Conservation (phyloP, 2,797 vertebrate genomes). For the Nannoperca australis region DNA sequence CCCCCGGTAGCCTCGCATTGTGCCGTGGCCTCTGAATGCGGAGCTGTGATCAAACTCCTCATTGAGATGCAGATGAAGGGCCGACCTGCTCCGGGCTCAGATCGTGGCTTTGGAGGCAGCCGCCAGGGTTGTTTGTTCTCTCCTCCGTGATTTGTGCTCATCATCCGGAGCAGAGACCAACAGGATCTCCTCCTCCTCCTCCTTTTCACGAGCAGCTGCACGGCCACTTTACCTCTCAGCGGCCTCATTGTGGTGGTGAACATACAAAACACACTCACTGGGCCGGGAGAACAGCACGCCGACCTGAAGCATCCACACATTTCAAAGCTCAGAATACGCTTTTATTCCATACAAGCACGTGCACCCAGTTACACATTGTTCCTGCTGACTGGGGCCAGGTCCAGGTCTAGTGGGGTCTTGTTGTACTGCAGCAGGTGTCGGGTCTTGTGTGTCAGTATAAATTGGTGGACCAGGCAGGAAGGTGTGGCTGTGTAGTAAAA, state of each 20-base stretch:
- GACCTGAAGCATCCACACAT: neutral
- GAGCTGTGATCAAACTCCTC: slow-evolving; percentile 66
- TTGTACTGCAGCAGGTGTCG: neutral
- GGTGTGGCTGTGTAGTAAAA: too few species aligned
- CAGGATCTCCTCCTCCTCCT: slow-evolving; percentile 46
- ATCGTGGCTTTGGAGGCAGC: slow-evolving; percentile 48
- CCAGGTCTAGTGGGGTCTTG: neutral
- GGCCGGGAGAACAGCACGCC: neutral
- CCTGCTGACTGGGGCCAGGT: too few species aligned
- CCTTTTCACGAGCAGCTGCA: slow-evolving; percentile 46
- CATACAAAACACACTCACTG: neutral
- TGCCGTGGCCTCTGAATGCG: slow-evolving; percentile 31
- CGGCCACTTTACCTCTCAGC: slow-evolving; percentile 28
- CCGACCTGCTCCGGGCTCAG: slow-evolving; percentile 36
- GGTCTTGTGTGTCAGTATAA: neutral
- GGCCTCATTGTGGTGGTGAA: slow-evolving; percentile 41
- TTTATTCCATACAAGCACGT: neutral
- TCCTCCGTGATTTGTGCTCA: slow-evolving; percentile 43
- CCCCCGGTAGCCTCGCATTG: slow-evolving; percentile 16
- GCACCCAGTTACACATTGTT: neutral
- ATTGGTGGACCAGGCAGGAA: too few species aligned
- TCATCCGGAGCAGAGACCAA: slow-evolving; percentile 33
- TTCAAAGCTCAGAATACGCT: neutral
- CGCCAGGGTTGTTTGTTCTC: slow-evolving; percentile 40
- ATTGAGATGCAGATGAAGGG: slow-evolving; percentile 73